Percentiles rank a stretch among this genome's conserved stretches.
Evolutionary conservation across 2,888 invertebrate species (phyloP).

Genomic region (Sepiola atlantica): DNA sequence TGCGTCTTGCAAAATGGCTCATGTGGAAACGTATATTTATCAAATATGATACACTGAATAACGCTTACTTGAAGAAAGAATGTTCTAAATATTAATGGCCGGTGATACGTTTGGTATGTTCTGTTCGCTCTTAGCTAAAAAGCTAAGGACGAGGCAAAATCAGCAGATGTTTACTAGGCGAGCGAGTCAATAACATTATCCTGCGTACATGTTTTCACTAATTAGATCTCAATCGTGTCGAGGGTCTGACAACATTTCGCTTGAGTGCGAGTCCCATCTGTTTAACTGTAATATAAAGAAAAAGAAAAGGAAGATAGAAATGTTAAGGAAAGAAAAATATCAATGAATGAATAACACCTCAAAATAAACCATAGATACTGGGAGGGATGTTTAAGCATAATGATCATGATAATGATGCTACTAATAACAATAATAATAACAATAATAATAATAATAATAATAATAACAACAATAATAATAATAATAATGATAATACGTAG

Average conservation of each 20-base stretch:
- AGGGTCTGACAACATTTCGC: constrained; percentile 32
- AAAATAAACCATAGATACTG: no score
- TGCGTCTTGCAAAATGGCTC: no score
- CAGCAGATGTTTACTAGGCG: not conserved
- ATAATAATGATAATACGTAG: no score
- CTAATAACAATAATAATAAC: no score
- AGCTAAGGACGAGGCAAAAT: not conserved
- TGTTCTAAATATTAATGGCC: not conserved
- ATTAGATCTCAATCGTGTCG: constrained; percentile 32
- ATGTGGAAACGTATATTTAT: no score
- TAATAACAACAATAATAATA: no score
- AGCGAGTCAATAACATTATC: not conserved
- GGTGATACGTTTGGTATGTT: not conserved
- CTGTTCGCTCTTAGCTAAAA: not conserved
- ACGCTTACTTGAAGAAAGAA: not conserved
- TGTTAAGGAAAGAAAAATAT: not conserved
- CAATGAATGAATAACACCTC: no score
- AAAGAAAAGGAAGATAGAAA: not conserved
- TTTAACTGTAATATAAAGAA: not conserved
- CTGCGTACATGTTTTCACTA: not conserved
- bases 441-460: no score
- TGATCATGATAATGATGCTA: no score
- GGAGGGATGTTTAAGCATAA: no score
- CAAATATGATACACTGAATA: no score
- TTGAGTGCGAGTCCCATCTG: constrained; percentile 20